These are phyloP conservation scores for Hapalemur alaotrensis DNA, from an alignment of 2,797 vertebrate species.

Conservation along the genomic window DNA sequence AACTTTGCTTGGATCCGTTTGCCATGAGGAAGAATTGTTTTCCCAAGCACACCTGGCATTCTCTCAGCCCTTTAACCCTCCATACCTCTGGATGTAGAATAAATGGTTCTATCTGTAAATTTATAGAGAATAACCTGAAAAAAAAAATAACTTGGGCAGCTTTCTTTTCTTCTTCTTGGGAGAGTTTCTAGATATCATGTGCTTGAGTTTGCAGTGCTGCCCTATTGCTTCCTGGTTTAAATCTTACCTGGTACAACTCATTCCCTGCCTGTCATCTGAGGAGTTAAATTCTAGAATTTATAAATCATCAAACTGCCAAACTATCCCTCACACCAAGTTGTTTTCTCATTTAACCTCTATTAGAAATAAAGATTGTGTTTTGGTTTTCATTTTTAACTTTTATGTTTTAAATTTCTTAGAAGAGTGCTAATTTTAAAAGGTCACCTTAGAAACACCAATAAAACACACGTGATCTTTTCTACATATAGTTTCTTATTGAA, in stretches of 20 bases:
- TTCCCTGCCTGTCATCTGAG: neutral
- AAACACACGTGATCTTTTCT: neutral
- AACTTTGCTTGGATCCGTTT: neutral
- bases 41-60: neutral
- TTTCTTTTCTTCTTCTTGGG: neutral
- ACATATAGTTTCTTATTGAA: neutral
- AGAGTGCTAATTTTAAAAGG: neutral
- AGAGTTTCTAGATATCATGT: neutral
- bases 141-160: neutral
- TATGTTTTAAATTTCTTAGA: neutral
- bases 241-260: neutral
- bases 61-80: neutral
- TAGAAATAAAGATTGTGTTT: neutral
- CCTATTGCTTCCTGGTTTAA: neutral
- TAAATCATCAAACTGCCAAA: neutral
- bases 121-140: neutral
- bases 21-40: neutral
- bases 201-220: neutral
- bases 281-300: neutral
- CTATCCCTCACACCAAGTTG: neutral
- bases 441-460: neutral
- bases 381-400: neutral
- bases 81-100: neutral
- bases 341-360: neutral
- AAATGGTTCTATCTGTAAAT: neutral